Base-by-base conservation (phyloP, 2,113 vertebrate genomes). In the Gorsachius goisagi region DNA sequence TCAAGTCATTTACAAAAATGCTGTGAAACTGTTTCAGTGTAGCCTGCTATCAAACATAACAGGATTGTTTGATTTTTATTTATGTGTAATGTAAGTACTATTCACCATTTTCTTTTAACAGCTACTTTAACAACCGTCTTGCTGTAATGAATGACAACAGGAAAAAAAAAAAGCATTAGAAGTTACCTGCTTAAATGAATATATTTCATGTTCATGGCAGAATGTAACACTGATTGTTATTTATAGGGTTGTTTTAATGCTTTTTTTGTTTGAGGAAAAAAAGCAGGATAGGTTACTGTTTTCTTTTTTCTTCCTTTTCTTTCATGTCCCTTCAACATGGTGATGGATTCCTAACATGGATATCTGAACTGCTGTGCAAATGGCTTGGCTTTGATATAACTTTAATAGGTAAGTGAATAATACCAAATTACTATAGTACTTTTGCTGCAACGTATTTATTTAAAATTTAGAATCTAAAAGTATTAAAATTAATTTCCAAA, bases 391-490 rank as follows among this genome's bases (percentile, higher is more conserved):
- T 96, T 94, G 68, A 28, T 79, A 1, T 58, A 67, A 88, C 88
- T 91, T 71, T 76, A 96, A 96, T 93, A 98, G 98, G 98, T 98
- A 98, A 98, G 98, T 98, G 88, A 97, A 94, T 83, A 58, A 85
- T 52, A 53, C 78, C 26, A 23, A 83, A 75, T 81, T 89, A 37
- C 30, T 82, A 52, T 5, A 12, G 9, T n/a, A 35, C 14, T 33
- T 33, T 67, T 59, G 28, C 69, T 90, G 7, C 72, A 56, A 45
- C 4, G 3, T 37, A 49, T 39, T 72, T 24, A 6, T 71, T 95
- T 88, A 11, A 53, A 80, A 39, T 83, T 72, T 72, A 89, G 37
- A 58, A 11, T 59, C 3, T n/a, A n/a, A 49, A 83, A 76, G 1
- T 73, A 45, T 69, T 22, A 5, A 59, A 47, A 37, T 49, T 1